Base-by-base conservation (phyloP, 2,888 invertebrate species). In the Plebejus melissa region DNA sequence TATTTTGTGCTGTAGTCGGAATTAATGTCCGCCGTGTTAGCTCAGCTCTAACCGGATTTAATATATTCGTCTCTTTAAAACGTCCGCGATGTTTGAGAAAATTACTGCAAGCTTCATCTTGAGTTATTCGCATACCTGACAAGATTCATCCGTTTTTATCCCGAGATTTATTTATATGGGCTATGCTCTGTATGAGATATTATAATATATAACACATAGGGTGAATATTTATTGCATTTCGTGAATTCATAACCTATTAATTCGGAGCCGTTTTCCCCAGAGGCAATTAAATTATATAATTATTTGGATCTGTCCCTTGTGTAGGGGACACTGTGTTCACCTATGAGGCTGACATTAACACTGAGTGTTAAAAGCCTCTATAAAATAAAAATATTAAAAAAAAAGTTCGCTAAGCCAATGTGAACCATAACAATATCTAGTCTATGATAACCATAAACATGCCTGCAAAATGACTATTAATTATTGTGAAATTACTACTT, bases 1-100 rank as follows among this genome's bases (percentile, higher is more conserved):
- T 78, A 80, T 80, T 79, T 80, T 79, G 74, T 79, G 77, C 77
- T 77, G 77, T 79, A 79, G 78, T 77, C 78, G 76, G 82, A 82
- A 82, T 83, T 82, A 81, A 81, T 79, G 80, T 79, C 77, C 77
- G 78, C 77, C 78, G 80, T 81, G 81, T 83, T 83, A 81, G 79
- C 81, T 82, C 82, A 81, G 80, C 80, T 80, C 78, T 80, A 78
- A 79, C 80, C 78, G 77, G 76, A 77, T 77, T 79, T 79, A 54
- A 72, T 54, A 54, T 72, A 32, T 54, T 72, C 72, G 72, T 72
- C 72, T 72, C 28, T 50, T 28, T 72, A 50, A 71, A 72, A 6
- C 32, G 72, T 72, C 50, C 32, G 32, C 11, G 54, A 16, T 32
- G 72, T 72, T 72, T 54, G 16, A 72, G 72, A 32, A 72, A 54